Evolutionary conservation across 2,113 vertebrate genomes (phyloP), one percentile per base, ranked within the genome.

Genomic region (Crotalus tigris): DNA sequence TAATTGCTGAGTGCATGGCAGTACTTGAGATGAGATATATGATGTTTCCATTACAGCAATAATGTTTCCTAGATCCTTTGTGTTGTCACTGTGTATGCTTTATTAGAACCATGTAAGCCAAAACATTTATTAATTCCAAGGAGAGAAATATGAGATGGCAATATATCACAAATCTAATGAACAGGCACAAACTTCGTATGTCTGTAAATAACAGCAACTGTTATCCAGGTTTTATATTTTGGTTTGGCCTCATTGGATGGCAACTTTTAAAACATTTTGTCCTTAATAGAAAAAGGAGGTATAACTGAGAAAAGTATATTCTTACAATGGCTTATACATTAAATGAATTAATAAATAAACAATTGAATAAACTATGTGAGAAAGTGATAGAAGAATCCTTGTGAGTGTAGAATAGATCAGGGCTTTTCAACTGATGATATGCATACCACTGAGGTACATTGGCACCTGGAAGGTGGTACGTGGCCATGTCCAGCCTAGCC

Each of bases 21-120:
- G 94, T 94, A 93, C 91, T 94, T 92, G 91, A 93, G 94, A 94
- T 94, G 88, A 96, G 96, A 95, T 96, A 96, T 54, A 69, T 64
- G 93, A 97, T 97, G 96, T 97, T 96, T 97, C 95, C 95, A 95
- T 97, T 96, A 97, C 94, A 96, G 93, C 55, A 94, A 51, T 94
- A 93, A 94, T 95, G 86, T 93, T 95, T 97, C 95, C 85, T 95
- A 96, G 94, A 95, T 95, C 92, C 92, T 95, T 88, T 95, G 92
- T 89, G 91, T 91, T 96, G 93, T 96, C 95, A 94, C 91, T 95
- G 5, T 88, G 91, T 93, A 85, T 92, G 24, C 46, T 95, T 85
- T 89, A 91, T 90, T 58, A 93, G 85, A 94, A 59, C 23, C 57
- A 85, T 95, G 89, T 8, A 90, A 85, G 59, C 11, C 91, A 87